Conservation (phyloP, 2,888 invertebrate species). For the Coecobrya sp. region DNA sequence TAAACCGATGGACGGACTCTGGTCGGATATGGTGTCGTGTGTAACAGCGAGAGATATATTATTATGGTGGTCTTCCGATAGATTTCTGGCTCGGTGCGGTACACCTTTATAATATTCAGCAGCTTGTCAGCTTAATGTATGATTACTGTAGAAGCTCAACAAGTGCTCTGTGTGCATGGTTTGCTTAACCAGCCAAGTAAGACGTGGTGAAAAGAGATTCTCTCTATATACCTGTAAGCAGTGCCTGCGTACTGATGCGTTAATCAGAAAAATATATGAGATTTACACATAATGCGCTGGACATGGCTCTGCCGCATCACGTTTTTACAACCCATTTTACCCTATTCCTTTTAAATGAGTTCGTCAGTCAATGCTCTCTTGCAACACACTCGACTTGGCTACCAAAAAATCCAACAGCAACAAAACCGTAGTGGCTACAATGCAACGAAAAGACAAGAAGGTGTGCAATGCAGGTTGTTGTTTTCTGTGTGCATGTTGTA, state of each 20-base stretch:
- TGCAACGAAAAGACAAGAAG: slow-evolving; percentile 2
- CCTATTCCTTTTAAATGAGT: slow-evolving; percentile 35
- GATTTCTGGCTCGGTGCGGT: neutral
- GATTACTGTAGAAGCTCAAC: neutral
- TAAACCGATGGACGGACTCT: no score
- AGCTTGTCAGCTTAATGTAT: neutral
- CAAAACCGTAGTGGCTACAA: neutral
- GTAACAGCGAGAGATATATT: neutral
- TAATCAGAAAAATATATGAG: slow-evolving; percentile 12
- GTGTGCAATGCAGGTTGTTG: neutral
- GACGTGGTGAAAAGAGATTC: neutral
- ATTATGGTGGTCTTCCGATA: neutral
- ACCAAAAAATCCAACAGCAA: neutral
- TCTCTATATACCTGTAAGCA: neutral
- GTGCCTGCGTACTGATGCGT: neutral
- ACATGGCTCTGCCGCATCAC: slow-evolving; percentile 49
- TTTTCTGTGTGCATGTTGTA: neutral
- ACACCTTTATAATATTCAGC: neutral
- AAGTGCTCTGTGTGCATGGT: neutral
- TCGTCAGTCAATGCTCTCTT: slow-evolving; percentile 61
- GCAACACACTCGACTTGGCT: neutral
- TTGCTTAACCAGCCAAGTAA: neutral
- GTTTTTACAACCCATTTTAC: slow-evolving; percentile 57
- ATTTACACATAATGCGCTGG: slow-evolving; percentile 41
- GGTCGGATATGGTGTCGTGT: no score